Percentiles rank a stretch among this genome's conserved stretches.
phyloP scores from a whole-genome alignment of 1,140 invertebrate genomes.

The Cataglyphis hispanica region DNA sequence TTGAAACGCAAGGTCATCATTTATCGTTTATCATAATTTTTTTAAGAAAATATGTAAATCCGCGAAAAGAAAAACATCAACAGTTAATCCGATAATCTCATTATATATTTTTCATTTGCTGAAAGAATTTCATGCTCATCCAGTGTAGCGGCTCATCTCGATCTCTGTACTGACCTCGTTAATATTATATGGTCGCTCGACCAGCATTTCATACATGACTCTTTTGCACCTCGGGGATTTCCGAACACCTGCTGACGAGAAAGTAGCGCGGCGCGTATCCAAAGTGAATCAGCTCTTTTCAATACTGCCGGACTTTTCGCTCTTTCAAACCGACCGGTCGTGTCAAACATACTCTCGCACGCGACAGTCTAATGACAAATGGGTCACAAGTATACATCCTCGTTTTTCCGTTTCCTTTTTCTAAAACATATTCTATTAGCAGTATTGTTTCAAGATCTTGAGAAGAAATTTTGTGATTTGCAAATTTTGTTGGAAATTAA shows the following conservation, averaged over 20 bases:
- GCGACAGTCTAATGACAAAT: not conserved
- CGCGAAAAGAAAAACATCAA: not conserved
- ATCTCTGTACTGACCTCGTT: slow-evolving; percentile 27
- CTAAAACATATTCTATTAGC: not conserved
- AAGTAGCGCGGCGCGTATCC: slow-evolving; percentile 33
- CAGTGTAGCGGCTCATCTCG: not conserved
- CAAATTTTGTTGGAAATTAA: slow-evolving; percentile 24
- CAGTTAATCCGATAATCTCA: not conserved
- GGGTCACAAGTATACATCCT: not conserved
- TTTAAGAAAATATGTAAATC: not conserved
- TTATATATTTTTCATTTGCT: not conserved
- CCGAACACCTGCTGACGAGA: slow-evolving; percentile 44
- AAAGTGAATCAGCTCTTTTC: slow-evolving; percentile 31
- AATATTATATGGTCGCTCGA: not conserved
- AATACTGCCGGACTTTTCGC: not conserved
- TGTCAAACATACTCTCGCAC: not conserved
- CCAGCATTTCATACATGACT: slow-evolving; percentile 35
- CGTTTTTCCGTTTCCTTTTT: not conserved
- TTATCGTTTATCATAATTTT: not conserved
- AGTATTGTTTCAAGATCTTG: slow-evolving; percentile 10
- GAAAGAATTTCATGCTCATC: not conserved
- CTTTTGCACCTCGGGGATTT: slow-evolving; percentile 45
- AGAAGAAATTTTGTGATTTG: slow-evolving; percentile 14
- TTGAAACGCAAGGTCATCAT: not conserved
- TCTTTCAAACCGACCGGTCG: not conserved